Conservation (phyloP, 2,797 vertebrate genomes). For the Parambassis ranga region DNA sequence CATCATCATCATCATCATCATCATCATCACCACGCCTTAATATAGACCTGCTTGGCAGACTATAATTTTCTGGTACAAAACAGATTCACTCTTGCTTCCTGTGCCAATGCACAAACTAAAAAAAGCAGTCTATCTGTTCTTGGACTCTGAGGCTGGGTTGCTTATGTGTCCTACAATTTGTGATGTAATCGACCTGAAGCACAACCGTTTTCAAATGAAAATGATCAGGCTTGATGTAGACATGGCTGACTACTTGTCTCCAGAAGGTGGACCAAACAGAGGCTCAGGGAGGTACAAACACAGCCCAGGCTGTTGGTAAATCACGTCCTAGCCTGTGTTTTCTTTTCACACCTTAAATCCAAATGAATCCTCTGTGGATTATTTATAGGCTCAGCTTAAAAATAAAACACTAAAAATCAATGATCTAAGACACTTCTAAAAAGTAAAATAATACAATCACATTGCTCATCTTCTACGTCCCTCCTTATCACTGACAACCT, state of each 20-base stretch:
- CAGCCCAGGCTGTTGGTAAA: neutral
- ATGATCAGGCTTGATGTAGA: neutral
- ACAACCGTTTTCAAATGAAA: no score
- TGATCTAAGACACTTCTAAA: constrained; percentile 33
- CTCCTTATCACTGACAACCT: constrained; percentile 7
- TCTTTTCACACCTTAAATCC: constrained; percentile 1
- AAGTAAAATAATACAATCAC: constrained; percentile 18
- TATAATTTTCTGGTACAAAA: no score
- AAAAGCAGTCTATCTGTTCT: no score
- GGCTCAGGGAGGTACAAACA: neutral
- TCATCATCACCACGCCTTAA: no score
- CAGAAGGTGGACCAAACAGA: neutral
- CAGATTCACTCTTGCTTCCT: no score
- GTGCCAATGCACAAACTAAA: no score
- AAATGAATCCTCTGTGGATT: constrained; percentile 1
- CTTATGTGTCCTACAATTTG: no score
- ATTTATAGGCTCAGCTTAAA: constrained; percentile 19
- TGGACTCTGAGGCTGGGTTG: no score
- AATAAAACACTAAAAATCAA: constrained; percentile 12
- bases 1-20: no score
- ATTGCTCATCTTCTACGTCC: constrained; percentile 20
- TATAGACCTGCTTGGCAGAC: no score
- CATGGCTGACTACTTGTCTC: neutral
- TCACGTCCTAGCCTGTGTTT: neutral
- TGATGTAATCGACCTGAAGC: no score